Conservation (phyloP, 2,797 vertebrate genomes). For the Lates japonicus region DNA sequence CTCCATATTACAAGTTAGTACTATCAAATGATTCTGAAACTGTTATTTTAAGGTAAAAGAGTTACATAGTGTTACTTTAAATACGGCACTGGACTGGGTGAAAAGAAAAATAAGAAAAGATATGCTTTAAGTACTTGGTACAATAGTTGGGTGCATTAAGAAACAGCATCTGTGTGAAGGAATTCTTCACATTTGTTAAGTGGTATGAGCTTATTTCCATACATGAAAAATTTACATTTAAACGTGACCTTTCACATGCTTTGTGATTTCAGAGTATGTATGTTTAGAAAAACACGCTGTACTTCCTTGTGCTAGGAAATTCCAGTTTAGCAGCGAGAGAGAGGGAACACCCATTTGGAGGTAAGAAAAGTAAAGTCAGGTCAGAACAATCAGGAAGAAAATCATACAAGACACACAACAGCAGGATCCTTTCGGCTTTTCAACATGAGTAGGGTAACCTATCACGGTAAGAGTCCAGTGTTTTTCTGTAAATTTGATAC, state of each 20-base stretch:
- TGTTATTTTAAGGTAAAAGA: too few species aligned
- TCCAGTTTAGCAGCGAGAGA: conserved; percentile 7
- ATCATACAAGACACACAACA: background rate
- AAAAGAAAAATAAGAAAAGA: too few species aligned
- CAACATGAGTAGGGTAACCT: conserved; percentile 36
- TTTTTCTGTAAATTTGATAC: background rate
- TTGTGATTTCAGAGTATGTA: background rate
- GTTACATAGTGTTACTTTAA: too few species aligned
- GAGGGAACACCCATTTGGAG: conserved; percentile 18
- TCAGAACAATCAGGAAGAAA: background rate
- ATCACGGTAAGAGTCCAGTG: conserved; percentile 42
- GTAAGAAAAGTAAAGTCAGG: background rate
- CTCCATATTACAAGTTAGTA: too few species aligned
- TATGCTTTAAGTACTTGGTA: too few species aligned
- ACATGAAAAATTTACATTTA: background rate
- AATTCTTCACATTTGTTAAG: too few species aligned
- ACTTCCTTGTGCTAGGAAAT: conserved; percentile 18
- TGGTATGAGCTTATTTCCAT: background rate
- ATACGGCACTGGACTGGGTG: too few species aligned
- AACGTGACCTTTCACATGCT: background rate
- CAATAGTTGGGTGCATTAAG: background rate
- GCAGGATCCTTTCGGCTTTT: background rate
- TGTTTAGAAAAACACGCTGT: background rate
- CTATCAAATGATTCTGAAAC: too few species aligned
- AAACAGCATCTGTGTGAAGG: background rate